Base-by-base conservation (phyloP, 2,888 invertebrate genomes). In the Chelonus formosanus region DNA sequence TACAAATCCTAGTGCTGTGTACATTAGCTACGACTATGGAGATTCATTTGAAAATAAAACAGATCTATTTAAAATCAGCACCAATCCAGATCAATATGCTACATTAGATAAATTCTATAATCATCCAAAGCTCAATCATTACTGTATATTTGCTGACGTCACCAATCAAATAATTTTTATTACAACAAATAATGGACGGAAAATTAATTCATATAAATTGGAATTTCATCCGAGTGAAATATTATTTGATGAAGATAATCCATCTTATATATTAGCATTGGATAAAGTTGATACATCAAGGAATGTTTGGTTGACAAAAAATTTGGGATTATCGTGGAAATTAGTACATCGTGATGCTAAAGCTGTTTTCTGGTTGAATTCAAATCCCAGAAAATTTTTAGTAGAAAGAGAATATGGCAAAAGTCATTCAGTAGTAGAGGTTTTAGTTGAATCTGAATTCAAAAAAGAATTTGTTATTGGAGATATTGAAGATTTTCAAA, bases 11-110 rank as follows among this genome's bases (percentile, higher is more conserved):
- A 94, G 94, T 55, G 89, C 91, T 34, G 89, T 96, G 34, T 96
- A 91, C 81, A 91, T 96, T 78, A 96, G 96, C 4, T 92, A 92
- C 79, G 90, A 96, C 84, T 95, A 96, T 84, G 96, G 96, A 6
- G 89, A 90, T 76, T 90, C 88, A 3, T 96, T 94, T 80, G 85
- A 85, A 3, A 92, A 93, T 78, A 92, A 91, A 83, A 92, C 92
- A 0, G 88, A 90, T 58, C 84, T 85, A 65, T 92, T 94, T 79
- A 87, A 85, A 70, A 79, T 91, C 58, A 84, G 86, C 3, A 85
- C 88, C 70, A 74, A 73, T 3, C 68, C 75, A 6, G 70, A 78
- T 55, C 73, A 79, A n/a, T 88, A 89, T 81, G 92, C 95, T 1
- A 89, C 90, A 56, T 85, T 96, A 74, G 92, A 94, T 76, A 93